Percentiles rank a stretch among this genome's conserved stretches.
These are phyloP conservation scores for Cheiracanthium punctorium DNA, from an alignment of 2,888 invertebrate genomes.

Conservation along the genomic window DNA sequence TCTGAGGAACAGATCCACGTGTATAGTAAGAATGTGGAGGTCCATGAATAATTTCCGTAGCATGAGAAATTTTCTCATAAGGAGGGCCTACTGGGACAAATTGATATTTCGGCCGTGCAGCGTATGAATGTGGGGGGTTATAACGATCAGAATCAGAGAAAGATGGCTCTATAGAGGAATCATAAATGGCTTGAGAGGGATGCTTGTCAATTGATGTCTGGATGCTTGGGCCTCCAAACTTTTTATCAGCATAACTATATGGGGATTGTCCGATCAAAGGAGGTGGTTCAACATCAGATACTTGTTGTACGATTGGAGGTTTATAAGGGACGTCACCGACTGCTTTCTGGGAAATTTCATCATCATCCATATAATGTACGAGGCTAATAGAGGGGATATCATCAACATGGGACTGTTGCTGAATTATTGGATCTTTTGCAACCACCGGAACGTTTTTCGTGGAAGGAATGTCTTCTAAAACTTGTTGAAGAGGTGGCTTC, in stretches of 20 bases:
- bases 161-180: not conserved
- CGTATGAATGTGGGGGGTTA: not conserved
- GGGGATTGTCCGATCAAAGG: not conserved
- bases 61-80: conserved; percentile 25
- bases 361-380: not conserved
- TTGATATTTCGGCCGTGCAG: conserved; percentile 14
- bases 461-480: not conserved
- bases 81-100: conserved; percentile 39
- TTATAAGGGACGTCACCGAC: not conserved
- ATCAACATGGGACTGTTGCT: not conserved
- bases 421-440: not conserved
- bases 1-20: not conserved
- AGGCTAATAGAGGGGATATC: not conserved
- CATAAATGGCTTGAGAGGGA: not conserved
- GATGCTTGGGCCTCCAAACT: no score
- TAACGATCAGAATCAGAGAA: not conserved
- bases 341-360: not conserved
- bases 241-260: no score
- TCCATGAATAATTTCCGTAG: conserved; percentile 49
- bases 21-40: not conserved
- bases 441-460: not conserved
- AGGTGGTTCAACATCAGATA: not conserved
- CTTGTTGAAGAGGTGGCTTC: not conserved
- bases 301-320: not conserved
- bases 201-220: not conserved